These are phyloP conservation scores for Hyles euphorbiae DNA, from an alignment of 1,140 invertebrate genomes.

Conservation along the genomic window DNA sequence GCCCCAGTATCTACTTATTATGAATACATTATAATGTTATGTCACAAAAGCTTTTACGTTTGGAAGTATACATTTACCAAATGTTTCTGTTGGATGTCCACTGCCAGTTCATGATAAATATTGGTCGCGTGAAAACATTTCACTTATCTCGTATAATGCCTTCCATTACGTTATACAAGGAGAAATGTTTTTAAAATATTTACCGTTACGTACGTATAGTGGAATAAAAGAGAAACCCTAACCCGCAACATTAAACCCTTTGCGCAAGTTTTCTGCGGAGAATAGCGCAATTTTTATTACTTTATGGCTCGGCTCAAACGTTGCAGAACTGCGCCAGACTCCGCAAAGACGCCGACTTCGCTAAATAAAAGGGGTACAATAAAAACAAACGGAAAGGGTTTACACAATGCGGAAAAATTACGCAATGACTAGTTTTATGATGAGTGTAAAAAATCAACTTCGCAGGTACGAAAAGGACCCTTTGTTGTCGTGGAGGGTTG, in stretches of 20 bases:
- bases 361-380: slow-evolving; percentile 56
- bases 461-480: slow-evolving; percentile 57
- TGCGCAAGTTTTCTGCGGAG: slow-evolving; percentile 56
- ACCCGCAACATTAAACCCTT: slow-evolving; percentile 57
- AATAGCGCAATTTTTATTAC: slow-evolving; percentile 71
- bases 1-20: too few species aligned
- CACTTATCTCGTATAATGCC: slow-evolving; percentile 40
- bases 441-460: slow-evolving; percentile 47
- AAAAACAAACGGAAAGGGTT: slow-evolving; percentile 71
- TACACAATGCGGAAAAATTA: slow-evolving; percentile 71
- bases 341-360: slow-evolving; percentile 59
- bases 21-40: slow-evolving; percentile 1
- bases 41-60: slow-evolving; percentile 15
- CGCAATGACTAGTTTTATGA: slow-evolving; percentile 62
- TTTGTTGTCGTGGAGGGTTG: slow-evolving; percentile 29
- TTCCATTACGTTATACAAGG: slow-evolving; percentile 42
- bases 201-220: slow-evolving; percentile 49
- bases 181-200: slow-evolving; percentile 36
- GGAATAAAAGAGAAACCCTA: slow-evolving; percentile 57
- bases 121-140: slow-evolving; percentile 36
- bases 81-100: slow-evolving; percentile 10
- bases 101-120: slow-evolving; percentile 34
- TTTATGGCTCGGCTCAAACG: slow-evolving; percentile 56
- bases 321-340: slow-evolving; percentile 45
- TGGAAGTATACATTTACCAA: slow-evolving; percentile 6